Conservation (phyloP, 2,113 vertebrate species). For the Psettodes erumei region DNA sequence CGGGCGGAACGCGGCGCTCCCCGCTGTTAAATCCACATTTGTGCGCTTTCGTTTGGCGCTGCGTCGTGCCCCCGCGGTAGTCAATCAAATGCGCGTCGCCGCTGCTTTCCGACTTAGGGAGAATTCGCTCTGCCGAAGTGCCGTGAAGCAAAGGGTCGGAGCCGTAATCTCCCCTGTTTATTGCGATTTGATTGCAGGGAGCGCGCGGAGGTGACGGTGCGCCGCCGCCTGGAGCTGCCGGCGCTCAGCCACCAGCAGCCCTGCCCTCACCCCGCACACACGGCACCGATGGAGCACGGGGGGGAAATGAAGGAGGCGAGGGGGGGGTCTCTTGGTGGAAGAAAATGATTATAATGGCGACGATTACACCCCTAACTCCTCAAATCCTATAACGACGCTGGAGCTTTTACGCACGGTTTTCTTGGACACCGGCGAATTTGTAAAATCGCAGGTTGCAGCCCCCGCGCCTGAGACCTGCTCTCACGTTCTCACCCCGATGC, state of each 20-base stretch:
- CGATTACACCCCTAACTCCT: constrained; percentile 5
- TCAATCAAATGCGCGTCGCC: not conserved
- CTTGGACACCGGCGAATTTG: not conserved
- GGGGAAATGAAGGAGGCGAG: constrained; percentile 21
- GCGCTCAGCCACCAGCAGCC: constrained; percentile 28
- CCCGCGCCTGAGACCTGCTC: not conserved
- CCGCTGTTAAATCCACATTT: constrained; percentile 32
- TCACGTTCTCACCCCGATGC: not conserved
- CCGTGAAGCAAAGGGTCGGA: constrained; percentile 6
- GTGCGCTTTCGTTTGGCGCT: too few relatives aligned
- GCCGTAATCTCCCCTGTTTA: constrained; percentile 29
- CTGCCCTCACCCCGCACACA: not conserved
- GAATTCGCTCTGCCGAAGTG: not conserved
- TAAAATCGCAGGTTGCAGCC: not conserved
- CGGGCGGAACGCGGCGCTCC: not conserved
- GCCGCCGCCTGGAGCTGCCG: constrained; percentile 53
- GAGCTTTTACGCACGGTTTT: constrained; percentile 62
- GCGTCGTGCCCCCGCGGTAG: not conserved
- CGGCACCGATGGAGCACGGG: constrained; percentile 12
- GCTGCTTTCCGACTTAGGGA: too few relatives aligned
- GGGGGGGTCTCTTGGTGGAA: not conserved
- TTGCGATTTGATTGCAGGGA: constrained; percentile 17
- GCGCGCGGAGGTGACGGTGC: constrained; percentile 46
- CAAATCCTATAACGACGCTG: not conserved
- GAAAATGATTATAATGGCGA: constrained; percentile 7